Conservation (phyloP, 2,113 vertebrate species). For the Cettia cetti region DNA sequence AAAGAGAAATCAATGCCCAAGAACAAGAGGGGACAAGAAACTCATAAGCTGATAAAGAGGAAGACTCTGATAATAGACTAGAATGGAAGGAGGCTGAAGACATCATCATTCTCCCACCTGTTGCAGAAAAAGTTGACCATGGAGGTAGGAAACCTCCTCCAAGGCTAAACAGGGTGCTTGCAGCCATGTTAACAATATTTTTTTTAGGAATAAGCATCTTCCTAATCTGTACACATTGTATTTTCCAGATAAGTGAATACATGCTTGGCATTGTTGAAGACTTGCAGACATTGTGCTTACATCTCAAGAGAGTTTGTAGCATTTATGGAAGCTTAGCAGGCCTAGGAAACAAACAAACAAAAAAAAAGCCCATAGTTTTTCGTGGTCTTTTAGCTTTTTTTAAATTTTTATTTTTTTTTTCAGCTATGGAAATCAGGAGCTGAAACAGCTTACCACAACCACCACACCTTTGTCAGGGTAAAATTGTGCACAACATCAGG, state of each 20-base stretch:
- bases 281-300: background rate
- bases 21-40: background rate
- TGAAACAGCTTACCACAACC: background rate
- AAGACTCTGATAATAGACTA: background rate
- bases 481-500: background rate
- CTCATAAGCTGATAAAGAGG: background rate
- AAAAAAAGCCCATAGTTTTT: background rate
- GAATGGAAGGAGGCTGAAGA: background rate
- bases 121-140: background rate
- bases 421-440: background rate
- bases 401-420: no score
- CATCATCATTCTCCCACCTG: background rate
- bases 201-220: background rate
- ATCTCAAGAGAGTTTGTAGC: background rate
- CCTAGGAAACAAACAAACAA: background rate
- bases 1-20: background rate
- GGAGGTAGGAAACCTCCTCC: background rate
- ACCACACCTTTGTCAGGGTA: background rate
- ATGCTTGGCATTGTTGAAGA: background rate
- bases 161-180: background rate
- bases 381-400: background rate
- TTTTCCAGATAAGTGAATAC: background rate
- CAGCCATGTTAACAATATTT: background rate
- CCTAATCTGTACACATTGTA: background rate
- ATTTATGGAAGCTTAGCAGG: background rate